Percentiles rank a stretch among this genome's conserved stretches.
phyloP scores from a whole-genome alignment of 2,113 vertebrate genomes.

The Puntigrus tetrazona region DNA sequence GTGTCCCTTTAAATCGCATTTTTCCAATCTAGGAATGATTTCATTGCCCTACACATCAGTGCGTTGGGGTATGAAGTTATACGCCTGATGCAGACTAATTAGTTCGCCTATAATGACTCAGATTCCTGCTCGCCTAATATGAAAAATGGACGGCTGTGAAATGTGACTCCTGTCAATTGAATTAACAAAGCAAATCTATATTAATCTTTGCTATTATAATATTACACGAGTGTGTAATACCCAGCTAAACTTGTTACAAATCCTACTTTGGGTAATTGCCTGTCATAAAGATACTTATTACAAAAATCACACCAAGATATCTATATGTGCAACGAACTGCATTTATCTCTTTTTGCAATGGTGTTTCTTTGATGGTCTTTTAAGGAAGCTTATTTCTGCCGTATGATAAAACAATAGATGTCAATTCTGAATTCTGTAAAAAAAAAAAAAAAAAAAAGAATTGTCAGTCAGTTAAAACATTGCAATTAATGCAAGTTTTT shows the following conservation, averaged over 20 bases:
- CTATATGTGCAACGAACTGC: constrained; percentile 1
- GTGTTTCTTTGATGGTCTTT: not conserved
- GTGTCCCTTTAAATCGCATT: constrained; percentile 39
- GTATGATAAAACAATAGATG: not conserved
- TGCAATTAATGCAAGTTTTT: too few relatives aligned
- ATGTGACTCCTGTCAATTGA: constrained; percentile 35
- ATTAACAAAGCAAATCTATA: constrained; percentile 38
- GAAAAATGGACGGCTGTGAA: constrained; percentile 35
- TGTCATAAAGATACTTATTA: constrained; percentile 31
- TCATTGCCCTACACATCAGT: constrained; percentile 28
- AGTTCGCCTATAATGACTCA: not conserved
- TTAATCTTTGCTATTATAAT: constrained; percentile 31
- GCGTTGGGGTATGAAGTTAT: constrained; percentile 19
- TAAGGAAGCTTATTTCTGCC: not conserved
- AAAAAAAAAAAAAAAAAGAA: too few relatives aligned
- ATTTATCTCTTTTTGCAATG: not conserved
- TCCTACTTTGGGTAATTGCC: constrained; percentile 30
- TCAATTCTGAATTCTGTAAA: too few relatives aligned
- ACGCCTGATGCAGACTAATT: constrained; percentile 35
- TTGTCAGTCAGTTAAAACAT: too few relatives aligned
- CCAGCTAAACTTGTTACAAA: constrained; percentile 29
- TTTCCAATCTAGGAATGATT: constrained; percentile 42
- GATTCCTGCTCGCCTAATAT: constrained; percentile 9
- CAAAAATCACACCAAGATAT: not conserved
- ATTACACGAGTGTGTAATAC: constrained; percentile 10